Evolutionary conservation across 2,113 vertebrate species (phyloP).

Genomic region (Leucoraja erinaceus): DNA sequence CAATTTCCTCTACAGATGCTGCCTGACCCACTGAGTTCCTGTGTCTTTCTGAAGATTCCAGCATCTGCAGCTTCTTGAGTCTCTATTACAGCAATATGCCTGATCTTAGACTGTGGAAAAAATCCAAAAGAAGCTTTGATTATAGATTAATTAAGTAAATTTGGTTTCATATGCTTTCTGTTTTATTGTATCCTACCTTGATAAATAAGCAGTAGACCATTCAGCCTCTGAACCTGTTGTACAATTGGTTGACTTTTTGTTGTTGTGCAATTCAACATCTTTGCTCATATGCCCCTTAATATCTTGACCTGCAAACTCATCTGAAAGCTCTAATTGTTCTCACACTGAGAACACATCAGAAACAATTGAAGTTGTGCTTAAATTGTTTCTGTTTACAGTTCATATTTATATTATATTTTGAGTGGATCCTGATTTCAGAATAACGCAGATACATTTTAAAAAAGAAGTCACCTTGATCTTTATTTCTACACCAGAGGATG

Average conservation of each 20-base stretch:
- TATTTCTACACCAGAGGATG: neutral
- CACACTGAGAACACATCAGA: neutral
- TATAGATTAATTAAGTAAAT: neutral
- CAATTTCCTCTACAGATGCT: too few relatives aligned
- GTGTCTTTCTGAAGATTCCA: too few relatives aligned
- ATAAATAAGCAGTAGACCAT: neutral
- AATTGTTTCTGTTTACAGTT: neutral
- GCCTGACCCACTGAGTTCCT: too few relatives aligned
- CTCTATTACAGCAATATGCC: neutral
- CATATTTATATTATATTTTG: neutral
- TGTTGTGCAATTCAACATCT: neutral
- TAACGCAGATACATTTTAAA: neutral
- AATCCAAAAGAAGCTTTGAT: neutral
- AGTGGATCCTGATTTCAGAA: neutral
- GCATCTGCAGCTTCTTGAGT: too few relatives aligned
- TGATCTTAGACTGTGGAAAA: neutral
- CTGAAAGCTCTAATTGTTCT: neutral
- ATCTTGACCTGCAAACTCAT: too few relatives aligned
- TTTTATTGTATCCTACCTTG: neutral
- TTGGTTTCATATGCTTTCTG: too few relatives aligned
- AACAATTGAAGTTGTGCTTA: neutral
- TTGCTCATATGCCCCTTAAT: too few relatives aligned
- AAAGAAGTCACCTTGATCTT: neutral
- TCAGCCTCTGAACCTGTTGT: neutral
- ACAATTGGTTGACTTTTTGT: neutral